Conservation (phyloP, 2,113 vertebrate genomes). For the Zingel zingel region DNA sequence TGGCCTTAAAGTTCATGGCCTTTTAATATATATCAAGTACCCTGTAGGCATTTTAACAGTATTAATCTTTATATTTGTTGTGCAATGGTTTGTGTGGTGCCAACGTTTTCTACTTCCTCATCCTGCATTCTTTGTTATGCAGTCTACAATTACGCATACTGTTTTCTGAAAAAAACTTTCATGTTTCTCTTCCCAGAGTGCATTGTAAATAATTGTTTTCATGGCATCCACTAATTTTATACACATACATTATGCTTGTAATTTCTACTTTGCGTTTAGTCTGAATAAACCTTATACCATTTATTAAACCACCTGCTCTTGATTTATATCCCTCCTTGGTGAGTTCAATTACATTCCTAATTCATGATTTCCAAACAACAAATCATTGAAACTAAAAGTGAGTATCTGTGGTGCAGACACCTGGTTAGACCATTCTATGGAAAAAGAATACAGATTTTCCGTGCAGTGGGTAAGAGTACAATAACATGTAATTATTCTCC, state of each 20-base stretch:
- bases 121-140: background rate
- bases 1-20: background rate
- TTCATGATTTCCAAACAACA: conserved; percentile 18
- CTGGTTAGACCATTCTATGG: background rate
- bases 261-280: background rate
- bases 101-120: background rate
- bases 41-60: background rate
- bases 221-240: background rate
- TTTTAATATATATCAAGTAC: background rate
- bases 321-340: background rate
- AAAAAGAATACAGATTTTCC: background rate
- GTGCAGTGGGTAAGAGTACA: background rate
- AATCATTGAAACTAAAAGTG: background rate
- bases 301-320: conserved; percentile 10
- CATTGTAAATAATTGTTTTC: background rate
- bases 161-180: background rate
- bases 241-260: background rate
- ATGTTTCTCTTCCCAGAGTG: background rate
- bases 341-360: background rate
- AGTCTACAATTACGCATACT: background rate
- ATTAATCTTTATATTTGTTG: conserved; percentile 10
- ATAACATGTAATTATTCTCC: conserved; percentile 12
- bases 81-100: background rate
- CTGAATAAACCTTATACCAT: background rate
- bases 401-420: background rate